Conservation (phyloP, 2,888 invertebrate species). For the Nymphalis c-album region DNA sequence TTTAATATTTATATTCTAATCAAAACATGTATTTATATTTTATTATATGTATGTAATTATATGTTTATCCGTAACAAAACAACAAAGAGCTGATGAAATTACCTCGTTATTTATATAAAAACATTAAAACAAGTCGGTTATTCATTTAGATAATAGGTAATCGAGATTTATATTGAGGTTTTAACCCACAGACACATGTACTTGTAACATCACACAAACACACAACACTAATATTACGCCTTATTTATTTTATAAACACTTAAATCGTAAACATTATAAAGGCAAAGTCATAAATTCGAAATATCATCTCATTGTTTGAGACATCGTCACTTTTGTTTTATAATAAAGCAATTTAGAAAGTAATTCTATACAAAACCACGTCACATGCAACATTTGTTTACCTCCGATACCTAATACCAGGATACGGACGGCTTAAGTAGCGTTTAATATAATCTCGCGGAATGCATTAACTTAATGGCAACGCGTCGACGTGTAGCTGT, state of each 20-base stretch:
- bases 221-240: neutral
- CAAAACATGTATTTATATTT: too few species aligned
- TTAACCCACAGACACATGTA: too few species aligned
- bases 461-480: conserved; percentile 29
- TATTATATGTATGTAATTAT: too few species aligned
- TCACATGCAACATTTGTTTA: conserved; percentile 33
- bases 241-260: neutral
- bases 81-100: too few species aligned
- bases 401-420: conserved; percentile 27
- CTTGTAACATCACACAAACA: too few species aligned
- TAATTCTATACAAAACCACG: conserved; percentile 23
- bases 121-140: too few species aligned
- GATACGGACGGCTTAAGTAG: conserved; percentile 26
- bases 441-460: conserved; percentile 26
- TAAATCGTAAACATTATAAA: neutral
- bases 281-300: neutral
- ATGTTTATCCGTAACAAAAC: too few species aligned
- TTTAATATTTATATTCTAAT: too few species aligned
- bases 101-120: too few species aligned
- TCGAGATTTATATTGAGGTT: too few species aligned
- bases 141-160: too few species aligned
- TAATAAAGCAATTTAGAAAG: conserved; percentile 18
- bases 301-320: neutral
- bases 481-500: conserved; percentile 14
- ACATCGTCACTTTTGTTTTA: conserved; percentile 21